phyloP scores from a whole-genome alignment of 2,797 vertebrate species.

The Nannoperca australis region DNA sequence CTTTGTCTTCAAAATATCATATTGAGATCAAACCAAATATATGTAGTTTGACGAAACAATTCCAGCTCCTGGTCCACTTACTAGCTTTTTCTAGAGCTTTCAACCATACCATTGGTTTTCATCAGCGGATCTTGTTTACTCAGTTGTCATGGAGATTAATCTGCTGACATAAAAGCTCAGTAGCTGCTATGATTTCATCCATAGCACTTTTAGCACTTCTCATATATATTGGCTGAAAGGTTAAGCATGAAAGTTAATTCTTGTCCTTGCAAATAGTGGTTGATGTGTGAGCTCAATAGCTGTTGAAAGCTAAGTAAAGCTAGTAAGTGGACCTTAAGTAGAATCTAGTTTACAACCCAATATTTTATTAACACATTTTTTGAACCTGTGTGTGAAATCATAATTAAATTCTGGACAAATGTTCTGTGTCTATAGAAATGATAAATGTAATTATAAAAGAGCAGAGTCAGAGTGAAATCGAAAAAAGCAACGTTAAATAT shows the following conservation, averaged over 20 bases:
- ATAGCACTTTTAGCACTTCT: not conserved
- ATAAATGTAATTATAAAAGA: not conserved
- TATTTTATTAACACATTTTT: not conserved
- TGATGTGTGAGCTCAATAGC: not conserved
- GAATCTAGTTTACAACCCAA: not conserved
- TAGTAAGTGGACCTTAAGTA: too few relatives aligned
- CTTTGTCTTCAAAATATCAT: not conserved
- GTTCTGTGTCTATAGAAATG: not conserved
- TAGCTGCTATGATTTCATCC: not conserved
- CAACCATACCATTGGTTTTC: not conserved
- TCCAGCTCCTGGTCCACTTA: too few relatives aligned
- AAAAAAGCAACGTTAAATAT: not conserved
- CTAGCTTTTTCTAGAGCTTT: not conserved
- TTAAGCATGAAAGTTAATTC: not conserved
- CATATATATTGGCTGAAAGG: not conserved
- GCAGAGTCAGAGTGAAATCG: slow-evolving; percentile 3
- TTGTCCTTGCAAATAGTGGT: not conserved
- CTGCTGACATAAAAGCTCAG: not conserved
- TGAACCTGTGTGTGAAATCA: not conserved
- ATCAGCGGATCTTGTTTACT: not conserved
- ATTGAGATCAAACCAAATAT: not conserved
- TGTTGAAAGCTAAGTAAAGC: not conserved
- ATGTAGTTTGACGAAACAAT: not conserved
- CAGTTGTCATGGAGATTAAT: not conserved
- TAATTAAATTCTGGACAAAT: not conserved